Percentiles rank a stretch among this genome's conserved stretches.
phyloP scores from a whole-genome alignment of 2,113 vertebrate species.

The Festucalex cinctus region DNA sequence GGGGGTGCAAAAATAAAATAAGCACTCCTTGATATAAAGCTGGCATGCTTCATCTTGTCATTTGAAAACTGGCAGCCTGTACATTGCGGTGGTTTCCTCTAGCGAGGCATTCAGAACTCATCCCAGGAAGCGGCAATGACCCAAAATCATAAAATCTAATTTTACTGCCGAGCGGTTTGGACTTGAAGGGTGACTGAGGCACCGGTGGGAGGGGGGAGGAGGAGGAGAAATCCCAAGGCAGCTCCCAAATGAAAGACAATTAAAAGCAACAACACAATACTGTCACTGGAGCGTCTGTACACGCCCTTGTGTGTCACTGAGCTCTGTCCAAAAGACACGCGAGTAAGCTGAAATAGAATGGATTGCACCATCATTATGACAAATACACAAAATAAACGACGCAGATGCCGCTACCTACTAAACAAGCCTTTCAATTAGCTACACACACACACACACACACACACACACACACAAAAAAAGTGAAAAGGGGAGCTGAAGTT shows the following conservation, averaged over 20 bases:
- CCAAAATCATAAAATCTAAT: slow-evolving; percentile 34
- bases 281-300: not conserved
- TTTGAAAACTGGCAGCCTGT: slow-evolving; percentile 15
- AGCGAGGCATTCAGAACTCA: slow-evolving; percentile 15
- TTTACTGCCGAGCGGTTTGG: slow-evolving; percentile 23
- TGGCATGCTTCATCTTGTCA: slow-evolving; percentile 2
- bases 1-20: not conserved
- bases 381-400: slow-evolving; percentile 7
- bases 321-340: slow-evolving; percentile 23
- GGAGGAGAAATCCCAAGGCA: slow-evolving; percentile 13
- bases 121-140: slow-evolving; percentile 25
- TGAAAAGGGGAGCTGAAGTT: slow-evolving; percentile 28
- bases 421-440: slow-evolving; percentile 62
- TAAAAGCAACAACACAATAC: slow-evolving; percentile 12
- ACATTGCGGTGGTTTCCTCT: slow-evolving; percentile 14
- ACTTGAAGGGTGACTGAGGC: slow-evolving; percentile 23
- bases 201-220: not conserved
- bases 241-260: slow-evolving; percentile 22
- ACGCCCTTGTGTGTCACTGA: not conserved
- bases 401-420: slow-evolving; percentile 31
- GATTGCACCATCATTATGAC: not conserved
- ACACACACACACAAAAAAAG: slow-evolving; percentile 15
- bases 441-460: too few species aligned
- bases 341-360: slow-evolving; percentile 9
- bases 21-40: not conserved